Evolutionary conservation across 1,140 invertebrate genomes (phyloP), one percentile per base, ranked within the genome.

Genomic region (Marisa cornuarietis): DNA sequence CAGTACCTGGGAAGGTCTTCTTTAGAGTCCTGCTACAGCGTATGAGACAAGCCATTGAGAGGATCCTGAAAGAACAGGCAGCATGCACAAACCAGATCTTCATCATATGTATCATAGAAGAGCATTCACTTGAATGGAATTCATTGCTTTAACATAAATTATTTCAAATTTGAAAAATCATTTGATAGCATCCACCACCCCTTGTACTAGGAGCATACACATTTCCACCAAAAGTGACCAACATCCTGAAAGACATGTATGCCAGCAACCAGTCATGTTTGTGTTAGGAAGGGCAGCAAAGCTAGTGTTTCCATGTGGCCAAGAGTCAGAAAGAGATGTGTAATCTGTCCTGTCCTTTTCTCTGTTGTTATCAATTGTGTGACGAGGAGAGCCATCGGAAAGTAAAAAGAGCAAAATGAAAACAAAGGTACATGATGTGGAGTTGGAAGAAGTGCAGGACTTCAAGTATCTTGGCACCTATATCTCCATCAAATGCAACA

Each of bases 321-420:
- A 11, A 80, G 78, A n/a, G 76, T 82, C 20, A 78, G 76, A 66
- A 82, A 86, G 66, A 82, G 82, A 63, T 85, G 81, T 62, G 76
- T 84, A 18, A 24, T 83, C 58, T 85, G 79, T 75, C 63, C 83
- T 20, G 52, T 83, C 26, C 74, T 83, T 22, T 83, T 83, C 61
- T 51, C 71, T 65, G 26, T 84, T 26, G 79, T 74, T 22, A 86
- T 83, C 61, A 81, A 84, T 54, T 86, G 83, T 74, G 72, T 84
- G 16, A 81, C 81, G 81, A 81, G 76, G 42, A 66, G 66, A 76
- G 81, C 8, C n/a, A 79, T 52, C 16, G 54, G 24, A 22, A 42
- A 42, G 6, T 4, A 73, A 69, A 54, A 78, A 63, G 26, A 65
- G 73, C 26, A 71, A n/a, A 26, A 6, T 13, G 26, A 68, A 31